Base-by-base conservation (phyloP, 1,140 invertebrate genomes). In the Cotesia chilonis region DNA sequence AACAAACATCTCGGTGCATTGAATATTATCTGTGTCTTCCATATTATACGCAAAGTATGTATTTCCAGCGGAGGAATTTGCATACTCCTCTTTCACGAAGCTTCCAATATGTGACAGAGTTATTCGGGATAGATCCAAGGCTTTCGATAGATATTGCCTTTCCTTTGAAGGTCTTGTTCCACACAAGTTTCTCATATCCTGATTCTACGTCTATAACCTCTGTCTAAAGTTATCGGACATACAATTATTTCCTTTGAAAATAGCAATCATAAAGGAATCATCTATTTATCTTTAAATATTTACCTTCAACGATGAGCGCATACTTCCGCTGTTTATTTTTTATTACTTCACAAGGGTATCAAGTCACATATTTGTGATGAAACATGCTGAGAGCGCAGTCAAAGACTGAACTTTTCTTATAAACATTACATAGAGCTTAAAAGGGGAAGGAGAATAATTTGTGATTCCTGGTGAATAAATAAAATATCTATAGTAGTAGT, bases 111-210 rank as follows among this genome's bases (percentile, higher is more conserved):
- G 47, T 12, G 70, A 66, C 64, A 66, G 36, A 66, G 70, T 60
- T 65, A 72, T 72, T 65, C 28, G 37, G 36, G 63, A 66, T 72
- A 64, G 66, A 72, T 72, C 37, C 20, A 55, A 6, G 20, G 5
- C 14, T 59, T 28, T 66, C 70, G 52, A 72, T 72, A 67, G 63
- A 72, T 66, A 72, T 72, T 65, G 64, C 52, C 17, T 57, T 67
- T 67, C 63, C 70, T 72, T 72, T 72, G 70, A 66, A 36, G 70
- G 51, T 47, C 36, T 20, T 10, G 59, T 14, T 4, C 17, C n/a
- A 17, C 14, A n/a, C 63, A 47, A 72, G 70, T 72, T 67, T 72
- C 70, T 72, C 47, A 72, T 72, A 72, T 72, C 47, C 70, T 65
- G 63, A 38, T n/a, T 47, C 12, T 37, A 35, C 28, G 37, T 35